These are phyloP conservation scores for Myodes glareolus DNA, from an alignment of 2,113 vertebrate species.

Conservation along the genomic window DNA sequence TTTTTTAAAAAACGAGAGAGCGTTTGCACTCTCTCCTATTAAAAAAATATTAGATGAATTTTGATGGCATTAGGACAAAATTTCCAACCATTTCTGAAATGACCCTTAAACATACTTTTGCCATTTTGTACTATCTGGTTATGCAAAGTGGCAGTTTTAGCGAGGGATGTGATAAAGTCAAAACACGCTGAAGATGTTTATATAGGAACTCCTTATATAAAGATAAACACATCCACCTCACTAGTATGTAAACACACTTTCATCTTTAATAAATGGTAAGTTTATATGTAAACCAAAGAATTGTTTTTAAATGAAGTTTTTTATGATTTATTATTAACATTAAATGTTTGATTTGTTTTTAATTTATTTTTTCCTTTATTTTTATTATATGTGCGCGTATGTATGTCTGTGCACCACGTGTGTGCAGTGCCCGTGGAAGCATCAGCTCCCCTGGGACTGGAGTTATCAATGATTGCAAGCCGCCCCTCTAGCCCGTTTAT, in stretches of 20 bases:
- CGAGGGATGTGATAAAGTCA: neutral
- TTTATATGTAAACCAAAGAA: neutral
- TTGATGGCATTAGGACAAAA: neutral
- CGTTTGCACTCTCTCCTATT: too few species aligned
- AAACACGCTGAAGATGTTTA: neutral
- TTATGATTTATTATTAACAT: neutral
- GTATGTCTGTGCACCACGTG: neutral
- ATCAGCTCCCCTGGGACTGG: neutral
- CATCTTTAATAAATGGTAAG: neutral
- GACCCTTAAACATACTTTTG: neutral
- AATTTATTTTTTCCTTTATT: slow-evolving; percentile 1
- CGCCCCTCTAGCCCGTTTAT: neutral
- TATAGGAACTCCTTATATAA: neutral
- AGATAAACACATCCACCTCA: neutral
- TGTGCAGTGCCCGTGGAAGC: neutral
- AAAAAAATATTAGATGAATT: neutral
- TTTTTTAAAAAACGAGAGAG: neutral
- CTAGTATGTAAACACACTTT: neutral
- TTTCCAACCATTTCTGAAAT: neutral
- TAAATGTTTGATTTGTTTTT: neutral
- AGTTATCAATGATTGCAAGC: neutral
- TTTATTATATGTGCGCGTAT: neutral
- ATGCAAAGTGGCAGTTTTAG: neutral
- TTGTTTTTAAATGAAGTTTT: neutral
- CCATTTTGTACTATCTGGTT: neutral